Conservation (phyloP, 2,797 vertebrate genomes). For the Bovichtus diacanthus region DNA sequence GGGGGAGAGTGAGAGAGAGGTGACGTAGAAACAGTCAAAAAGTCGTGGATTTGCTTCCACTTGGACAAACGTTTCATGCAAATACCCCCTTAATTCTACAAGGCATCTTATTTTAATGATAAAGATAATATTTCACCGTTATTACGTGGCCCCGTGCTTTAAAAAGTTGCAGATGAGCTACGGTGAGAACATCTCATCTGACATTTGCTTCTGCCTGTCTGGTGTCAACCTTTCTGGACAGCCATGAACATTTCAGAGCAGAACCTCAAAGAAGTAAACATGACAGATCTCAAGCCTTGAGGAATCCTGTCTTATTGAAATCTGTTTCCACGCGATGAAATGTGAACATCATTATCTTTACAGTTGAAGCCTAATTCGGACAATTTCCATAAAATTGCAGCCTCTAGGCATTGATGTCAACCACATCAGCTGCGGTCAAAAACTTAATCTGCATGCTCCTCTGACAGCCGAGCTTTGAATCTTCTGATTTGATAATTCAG, state of each 20-base stretch:
- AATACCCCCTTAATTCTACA: neutral
- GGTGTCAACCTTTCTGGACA: conserved; percentile 16
- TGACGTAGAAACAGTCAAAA: neutral
- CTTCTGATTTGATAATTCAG: conserved; percentile 12
- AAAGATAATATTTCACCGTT: neutral
- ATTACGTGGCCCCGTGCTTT: neutral
- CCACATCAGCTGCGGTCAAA: conserved; percentile 13
- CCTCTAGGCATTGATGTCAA: conserved; percentile 7
- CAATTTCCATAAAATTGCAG: conserved; percentile 25
- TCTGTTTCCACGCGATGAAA: conserved; percentile 8
- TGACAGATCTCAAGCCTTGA: conserved; percentile 9
- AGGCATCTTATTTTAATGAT: neutral
- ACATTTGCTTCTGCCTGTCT: neutral
- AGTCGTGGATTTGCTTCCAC: neutral
- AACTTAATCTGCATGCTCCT: neutral
- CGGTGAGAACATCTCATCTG: neutral
- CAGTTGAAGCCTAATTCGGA: conserved; percentile 27
- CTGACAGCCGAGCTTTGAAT: conserved; percentile 19
- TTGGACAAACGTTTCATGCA: neutral
- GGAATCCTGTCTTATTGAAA: conserved; percentile 9
- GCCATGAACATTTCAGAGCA: conserved; percentile 26
- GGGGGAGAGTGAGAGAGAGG: neutral
- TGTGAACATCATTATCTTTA: conserved; percentile 29
- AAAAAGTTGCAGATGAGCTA: neutral
- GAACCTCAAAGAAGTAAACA: conserved; percentile 43